phyloP scores from a whole-genome alignment of 1,140 invertebrate genomes.

The Cepaea nemoralis region DNA sequence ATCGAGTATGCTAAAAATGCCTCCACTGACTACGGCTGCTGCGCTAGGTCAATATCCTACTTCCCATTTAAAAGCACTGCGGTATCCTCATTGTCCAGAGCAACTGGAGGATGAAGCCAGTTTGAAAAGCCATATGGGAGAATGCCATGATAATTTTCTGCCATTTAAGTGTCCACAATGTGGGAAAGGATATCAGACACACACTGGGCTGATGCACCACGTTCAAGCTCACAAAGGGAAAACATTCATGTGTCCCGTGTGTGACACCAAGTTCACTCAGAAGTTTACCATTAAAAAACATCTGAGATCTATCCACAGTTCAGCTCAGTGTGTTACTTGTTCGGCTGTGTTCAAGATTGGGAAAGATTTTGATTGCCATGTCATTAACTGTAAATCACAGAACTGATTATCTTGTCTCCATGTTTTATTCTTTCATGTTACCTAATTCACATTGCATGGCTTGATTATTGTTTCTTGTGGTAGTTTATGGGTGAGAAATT shows the following conservation, averaged over 20 bases:
- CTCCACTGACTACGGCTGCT: neutral
- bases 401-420: neutral
- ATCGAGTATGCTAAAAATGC: neutral
- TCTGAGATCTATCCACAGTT: conserved; percentile 4
- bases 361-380: neutral
- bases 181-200: conserved; percentile 11
- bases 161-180: conserved; percentile 8
- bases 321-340: conserved; percentile 17
- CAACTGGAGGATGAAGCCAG: neutral
- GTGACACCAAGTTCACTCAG: conserved; percentile 25
- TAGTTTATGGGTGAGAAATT: too few relatives aligned
- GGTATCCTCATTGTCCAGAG: conserved; percentile 4
- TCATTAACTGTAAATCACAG: neutral
- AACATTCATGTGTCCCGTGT: conserved; percentile 19
- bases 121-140: neutral
- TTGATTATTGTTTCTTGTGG: too few relatives aligned
- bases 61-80: neutral
- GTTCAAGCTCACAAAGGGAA: conserved; percentile 16
- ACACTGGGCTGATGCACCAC: conserved; percentile 12
- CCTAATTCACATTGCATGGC: too few relatives aligned
- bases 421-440: neutral
- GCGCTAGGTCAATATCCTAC: neutral
- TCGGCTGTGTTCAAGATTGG: conserved; percentile 10
- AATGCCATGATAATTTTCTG: neutral
- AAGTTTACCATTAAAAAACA: conserved; percentile 22